These are phyloP conservation scores for Cathartes aura DNA, from an alignment of 2,113 vertebrate species.

Conservation along the genomic window DNA sequence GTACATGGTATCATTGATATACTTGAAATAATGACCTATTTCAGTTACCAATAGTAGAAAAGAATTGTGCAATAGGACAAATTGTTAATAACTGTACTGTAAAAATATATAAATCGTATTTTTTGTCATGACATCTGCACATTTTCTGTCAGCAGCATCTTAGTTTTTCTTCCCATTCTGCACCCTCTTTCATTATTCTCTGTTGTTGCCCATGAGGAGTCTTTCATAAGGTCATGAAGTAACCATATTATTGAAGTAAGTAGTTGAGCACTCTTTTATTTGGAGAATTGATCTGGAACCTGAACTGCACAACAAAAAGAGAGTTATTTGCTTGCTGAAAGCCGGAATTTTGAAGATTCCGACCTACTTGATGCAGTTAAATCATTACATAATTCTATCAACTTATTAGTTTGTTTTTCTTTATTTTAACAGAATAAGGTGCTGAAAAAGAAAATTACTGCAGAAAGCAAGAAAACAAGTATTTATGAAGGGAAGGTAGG, in stretches of 20 bases:
- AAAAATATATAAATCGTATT: neutral
- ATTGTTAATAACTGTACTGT: neutral
- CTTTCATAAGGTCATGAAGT: neutral
- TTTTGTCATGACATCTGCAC: neutral
- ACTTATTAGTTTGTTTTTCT: neutral
- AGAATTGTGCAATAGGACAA: neutral
- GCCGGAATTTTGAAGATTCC: neutral
- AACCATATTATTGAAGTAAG: neutral
- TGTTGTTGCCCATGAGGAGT: neutral
- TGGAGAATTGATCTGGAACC: neutral
- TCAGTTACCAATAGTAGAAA: neutral
- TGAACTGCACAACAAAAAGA: neutral
- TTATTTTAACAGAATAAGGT: slow-evolving; percentile 82
- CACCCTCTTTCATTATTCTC: neutral
- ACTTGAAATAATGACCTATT: neutral
- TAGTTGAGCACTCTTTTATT: neutral
- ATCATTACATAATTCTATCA: neutral
- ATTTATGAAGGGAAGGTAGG: slow-evolving; percentile 73
- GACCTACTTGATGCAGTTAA: neutral
- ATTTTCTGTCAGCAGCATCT: neutral
- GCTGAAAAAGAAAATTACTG: slow-evolving; percentile 83
- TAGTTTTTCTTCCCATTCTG: neutral
- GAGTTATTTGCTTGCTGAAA: neutral
- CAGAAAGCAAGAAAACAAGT: slow-evolving; percentile 79
- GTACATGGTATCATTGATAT: neutral